A percentile compares a stretch with the other conserved stretches of the same genome.
Evolutionary conservation across 2,888 invertebrate species (phyloP).

Genomic region (Ischnura elegans): DNA sequence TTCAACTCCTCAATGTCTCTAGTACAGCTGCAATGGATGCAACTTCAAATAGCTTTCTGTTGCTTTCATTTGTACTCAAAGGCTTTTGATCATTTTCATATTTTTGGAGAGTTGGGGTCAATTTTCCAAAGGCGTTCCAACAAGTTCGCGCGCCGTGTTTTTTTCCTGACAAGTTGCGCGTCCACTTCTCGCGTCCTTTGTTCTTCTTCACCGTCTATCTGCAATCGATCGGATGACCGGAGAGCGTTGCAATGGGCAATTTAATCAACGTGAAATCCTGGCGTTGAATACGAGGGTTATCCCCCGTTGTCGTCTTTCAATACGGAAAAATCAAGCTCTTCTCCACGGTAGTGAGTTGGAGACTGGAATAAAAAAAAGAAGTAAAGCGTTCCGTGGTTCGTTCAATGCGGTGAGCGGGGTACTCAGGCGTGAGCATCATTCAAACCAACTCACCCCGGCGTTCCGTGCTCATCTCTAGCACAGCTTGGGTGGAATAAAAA

Average conservation of each 20-base stretch:
- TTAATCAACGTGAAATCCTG: background rate
- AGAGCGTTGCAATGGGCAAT: background rate
- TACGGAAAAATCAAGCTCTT: background rate
- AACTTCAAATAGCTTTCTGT: too few species aligned
- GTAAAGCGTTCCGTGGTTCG: background rate
- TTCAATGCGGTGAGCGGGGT: background rate
- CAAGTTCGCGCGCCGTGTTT: too few species aligned
- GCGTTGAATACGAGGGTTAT: background rate
- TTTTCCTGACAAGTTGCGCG: too few species aligned
- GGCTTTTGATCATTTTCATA: too few species aligned
- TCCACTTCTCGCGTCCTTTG: too few species aligned
- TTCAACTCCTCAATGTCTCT: too few species aligned
- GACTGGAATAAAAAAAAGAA: background rate
- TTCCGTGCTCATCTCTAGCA: background rate
- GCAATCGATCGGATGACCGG: background rate
- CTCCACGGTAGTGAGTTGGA: too few species aligned
- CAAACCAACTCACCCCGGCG: background rate
- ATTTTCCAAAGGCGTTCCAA: too few species aligned
- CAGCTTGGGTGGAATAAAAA: background rate
- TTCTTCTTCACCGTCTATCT: background rate
- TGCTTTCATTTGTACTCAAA: too few species aligned
- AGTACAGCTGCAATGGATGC: too few species aligned
- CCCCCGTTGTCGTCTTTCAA: background rate
- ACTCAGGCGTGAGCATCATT: background rate
- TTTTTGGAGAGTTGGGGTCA: too few species aligned